Percentiles rank a stretch among this genome's conserved stretches.
phyloP scores from a whole-genome alignment of 2,797 vertebrate species.

The Rachycentron canadum region DNA sequence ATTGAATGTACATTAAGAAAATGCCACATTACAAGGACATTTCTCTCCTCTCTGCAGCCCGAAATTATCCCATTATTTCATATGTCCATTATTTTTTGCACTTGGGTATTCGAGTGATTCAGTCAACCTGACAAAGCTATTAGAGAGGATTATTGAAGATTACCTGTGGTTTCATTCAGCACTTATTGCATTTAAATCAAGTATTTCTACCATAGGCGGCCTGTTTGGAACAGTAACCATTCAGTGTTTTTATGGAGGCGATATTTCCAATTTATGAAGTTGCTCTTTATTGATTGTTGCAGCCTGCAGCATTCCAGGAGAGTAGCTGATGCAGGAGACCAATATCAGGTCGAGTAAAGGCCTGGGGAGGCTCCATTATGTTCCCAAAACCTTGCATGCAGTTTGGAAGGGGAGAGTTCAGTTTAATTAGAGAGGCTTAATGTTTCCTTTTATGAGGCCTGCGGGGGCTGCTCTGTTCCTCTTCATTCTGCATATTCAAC shows the following conservation, averaged over 20 bases:
- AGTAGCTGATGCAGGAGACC: slow-evolving; percentile 39
- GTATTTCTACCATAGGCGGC: slow-evolving; percentile 30
- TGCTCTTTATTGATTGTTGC: slow-evolving; percentile 58
- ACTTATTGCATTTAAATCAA: slow-evolving; percentile 73
- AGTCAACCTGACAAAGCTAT: slow-evolving; percentile 46
- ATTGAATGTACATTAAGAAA: slow-evolving; percentile 5
- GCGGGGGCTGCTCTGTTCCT: slow-evolving; percentile 24
- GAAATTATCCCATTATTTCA: neutral
- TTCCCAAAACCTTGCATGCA: slow-evolving; percentile 39
- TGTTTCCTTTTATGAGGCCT: slow-evolving; percentile 61
- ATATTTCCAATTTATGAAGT: slow-evolving; percentile 54
- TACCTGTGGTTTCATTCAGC: slow-evolving; percentile 62
- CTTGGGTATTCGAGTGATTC: slow-evolving; percentile 49
- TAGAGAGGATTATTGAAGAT: slow-evolving; percentile 64
- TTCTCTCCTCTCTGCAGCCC: neutral
- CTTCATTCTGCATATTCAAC: slow-evolving; percentile 43
- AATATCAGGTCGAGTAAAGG: slow-evolving; percentile 24
- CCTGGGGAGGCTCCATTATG: slow-evolving; percentile 37
- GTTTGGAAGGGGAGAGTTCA: slow-evolving; percentile 43
- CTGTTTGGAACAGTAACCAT: slow-evolving; percentile 42
- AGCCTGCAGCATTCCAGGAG: slow-evolving; percentile 30
- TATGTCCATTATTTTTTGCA: slow-evolving; percentile 20
- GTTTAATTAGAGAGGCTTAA: slow-evolving; percentile 70
- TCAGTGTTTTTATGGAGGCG: slow-evolving; percentile 43
- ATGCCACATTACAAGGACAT: neutral